Base-by-base conservation (phyloP, 2,113 vertebrate genomes). In the Zosterops hypoxanthus region DNA sequence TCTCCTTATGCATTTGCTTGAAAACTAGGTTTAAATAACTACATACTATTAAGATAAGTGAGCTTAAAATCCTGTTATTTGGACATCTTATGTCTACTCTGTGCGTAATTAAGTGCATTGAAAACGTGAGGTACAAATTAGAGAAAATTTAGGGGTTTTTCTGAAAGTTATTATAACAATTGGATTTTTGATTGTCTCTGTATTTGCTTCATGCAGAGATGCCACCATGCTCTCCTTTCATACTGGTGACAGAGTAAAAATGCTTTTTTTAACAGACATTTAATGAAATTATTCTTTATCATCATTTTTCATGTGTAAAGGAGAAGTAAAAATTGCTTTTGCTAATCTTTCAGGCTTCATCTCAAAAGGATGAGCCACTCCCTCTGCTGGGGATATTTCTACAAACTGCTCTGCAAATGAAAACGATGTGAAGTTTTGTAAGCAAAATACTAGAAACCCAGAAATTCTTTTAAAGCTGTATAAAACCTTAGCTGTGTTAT, bases 321-420 rank as follows among this genome's bases (percentile, higher is more conserved):
- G 19, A 77, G 78, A 92, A 83, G 19, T 57, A 63, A 90, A 85
- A 94, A 55, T 56, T 61, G 7, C 25, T 65, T 94, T 93, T n/a
- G 20, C 24, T 83, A 34, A 73, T 64, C 66, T 94, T 77, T 36
- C 71, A 75, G 55, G 60, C 75, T 92, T 86, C 81, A 39, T 86
- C 53, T 46, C 31, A 70, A 77, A 79, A 70, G 75, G 90, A 95
- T 42, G 76, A 95, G 92, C 72, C 82, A 81, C 94, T 95, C 94
- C 92, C 96, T 97, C 97, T 95, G 68, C 86, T 93, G 95, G 96
- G 94, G 90, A 94, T 91, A 94, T 88, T 94, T 91, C 95, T 81
- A 22, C 56, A 90, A 86, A 83, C 70, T 90, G 28, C 29, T 72
- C 44, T 79, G 53, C 65, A 90, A 88, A 70, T 36, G 36, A 73